These are phyloP conservation scores for Podarcis siculus DNA, from an alignment of 2,797 vertebrate species.

Conservation along the genomic window DNA sequence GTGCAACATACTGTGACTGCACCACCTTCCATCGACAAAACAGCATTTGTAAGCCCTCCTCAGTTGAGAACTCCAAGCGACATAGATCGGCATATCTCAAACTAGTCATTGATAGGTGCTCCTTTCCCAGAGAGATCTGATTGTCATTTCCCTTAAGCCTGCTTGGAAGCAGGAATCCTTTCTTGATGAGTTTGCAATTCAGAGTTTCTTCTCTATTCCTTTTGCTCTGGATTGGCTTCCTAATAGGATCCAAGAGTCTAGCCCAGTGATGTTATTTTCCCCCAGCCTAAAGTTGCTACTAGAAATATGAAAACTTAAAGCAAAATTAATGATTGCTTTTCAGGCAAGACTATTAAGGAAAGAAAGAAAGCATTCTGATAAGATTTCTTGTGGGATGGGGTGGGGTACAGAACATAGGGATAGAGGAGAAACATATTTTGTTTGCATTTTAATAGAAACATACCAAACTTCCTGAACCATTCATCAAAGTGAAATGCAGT, in stretches of 20 bases:
- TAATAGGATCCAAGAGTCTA: no score
- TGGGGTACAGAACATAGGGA: no score
- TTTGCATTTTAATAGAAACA: no score
- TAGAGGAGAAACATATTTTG: no score
- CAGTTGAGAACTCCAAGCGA: background rate
- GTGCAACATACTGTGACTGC: conserved; percentile 18
- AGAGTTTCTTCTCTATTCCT: background rate
- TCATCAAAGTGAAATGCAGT: no score
- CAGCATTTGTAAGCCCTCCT: conserved; percentile 36
- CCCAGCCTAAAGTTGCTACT: no score
- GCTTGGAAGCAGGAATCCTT: background rate
- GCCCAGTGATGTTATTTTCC: background rate
- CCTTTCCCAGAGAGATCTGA: no score
- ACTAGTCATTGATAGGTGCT: background rate
- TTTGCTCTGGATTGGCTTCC: background rate
- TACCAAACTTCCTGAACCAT: no score
- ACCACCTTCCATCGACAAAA: conserved; percentile 25
- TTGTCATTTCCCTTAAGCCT: background rate
- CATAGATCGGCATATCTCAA: background rate
- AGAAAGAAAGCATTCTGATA: background rate
- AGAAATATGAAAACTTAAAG: background rate
- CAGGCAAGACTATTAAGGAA: background rate
- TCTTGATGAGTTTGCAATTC: background rate
- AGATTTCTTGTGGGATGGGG: background rate
- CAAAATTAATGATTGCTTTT: background rate